A percentile compares a stretch with the other conserved stretches of the same genome.
Evolutionary conservation across 2,888 invertebrate genomes (phyloP).

Genomic region (Nemapogon koenigi): DNA sequence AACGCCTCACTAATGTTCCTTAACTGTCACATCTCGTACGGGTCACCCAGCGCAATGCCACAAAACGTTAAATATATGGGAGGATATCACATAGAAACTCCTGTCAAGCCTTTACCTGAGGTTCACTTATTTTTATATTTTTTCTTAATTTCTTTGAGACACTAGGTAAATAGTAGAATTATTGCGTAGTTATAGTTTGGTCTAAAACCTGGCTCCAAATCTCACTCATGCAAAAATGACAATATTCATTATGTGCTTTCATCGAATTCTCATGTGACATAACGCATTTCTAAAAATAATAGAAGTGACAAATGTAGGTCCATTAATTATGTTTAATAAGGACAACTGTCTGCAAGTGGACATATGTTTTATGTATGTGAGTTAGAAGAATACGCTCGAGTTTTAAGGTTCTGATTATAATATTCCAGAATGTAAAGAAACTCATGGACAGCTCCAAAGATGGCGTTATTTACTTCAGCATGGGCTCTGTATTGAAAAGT

Average conservation of each 20-base stretch:
- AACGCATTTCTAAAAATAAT: no score
- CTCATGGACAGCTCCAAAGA: slow-evolving; percentile 29
- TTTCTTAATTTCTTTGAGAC: no score
- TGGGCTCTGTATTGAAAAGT: slow-evolving; percentile 34
- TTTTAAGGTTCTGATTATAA: neutral
- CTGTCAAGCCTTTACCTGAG: slow-evolving; percentile 28
- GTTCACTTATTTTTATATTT: no score
- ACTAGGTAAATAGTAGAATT: no score
- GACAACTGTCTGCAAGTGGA: no score
- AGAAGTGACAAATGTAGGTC: no score
- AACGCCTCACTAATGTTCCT: slow-evolving; percentile 15
- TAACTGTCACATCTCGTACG: slow-evolving; percentile 18
- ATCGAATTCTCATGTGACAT: no score
- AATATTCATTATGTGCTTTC: no score
- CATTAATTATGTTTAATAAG: no score
- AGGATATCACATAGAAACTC: slow-evolving; percentile 17
- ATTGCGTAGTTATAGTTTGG: no score
- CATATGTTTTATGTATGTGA: neutral
- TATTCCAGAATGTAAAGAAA: slow-evolving; percentile 34
- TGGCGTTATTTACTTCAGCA: slow-evolving; percentile 37
- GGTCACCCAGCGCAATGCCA: slow-evolving; percentile 1
- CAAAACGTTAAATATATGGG: slow-evolving; percentile 15
- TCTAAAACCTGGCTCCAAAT: no score
- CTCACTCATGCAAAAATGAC: no score
- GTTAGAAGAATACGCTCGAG: neutral